phyloP scores from a whole-genome alignment of 2,888 invertebrate genomes.

The Conchocele bisecta region DNA sequence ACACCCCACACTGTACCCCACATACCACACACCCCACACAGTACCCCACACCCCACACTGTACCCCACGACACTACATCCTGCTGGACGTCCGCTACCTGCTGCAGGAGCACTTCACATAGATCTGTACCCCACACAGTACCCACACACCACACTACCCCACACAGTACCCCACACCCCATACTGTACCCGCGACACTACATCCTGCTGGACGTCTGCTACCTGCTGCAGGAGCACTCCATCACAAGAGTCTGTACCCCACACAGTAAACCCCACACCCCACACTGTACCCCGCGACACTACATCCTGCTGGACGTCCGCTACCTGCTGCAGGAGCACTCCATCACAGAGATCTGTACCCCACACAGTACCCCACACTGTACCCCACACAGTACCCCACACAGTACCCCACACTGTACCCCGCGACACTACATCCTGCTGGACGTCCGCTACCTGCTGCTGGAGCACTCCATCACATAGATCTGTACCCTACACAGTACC shows the following conservation, averaged over 20 bases:
- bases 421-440: constrained; percentile 90
- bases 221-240: constrained; percentile 91
- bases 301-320: constrained; percentile 91
- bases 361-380: too few species aligned
- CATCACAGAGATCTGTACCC: constrained; percentile 87
- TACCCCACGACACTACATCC: constrained; percentile 92
- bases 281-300: constrained; percentile 93
- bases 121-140: too few species aligned
- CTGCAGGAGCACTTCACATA: too few species aligned
- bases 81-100: constrained; percentile 91
- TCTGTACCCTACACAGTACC: too few species aligned
- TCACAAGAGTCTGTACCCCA: constrained; percentile 86
- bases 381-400: too few species aligned
- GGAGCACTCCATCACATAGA: constrained; percentile 90
- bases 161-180: too few species aligned
- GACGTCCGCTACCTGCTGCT: constrained; percentile 93
- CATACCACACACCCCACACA: too few species aligned
- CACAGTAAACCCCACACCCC: too few species aligned
- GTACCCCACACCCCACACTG: too few species aligned
- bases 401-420: too few species aligned
- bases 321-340: constrained; percentile 92
- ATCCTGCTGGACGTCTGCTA: constrained; percentile 92
- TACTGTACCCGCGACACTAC: constrained; percentile 92
- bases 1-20: too few species aligned
- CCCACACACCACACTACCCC: too few species aligned